Conservation (phyloP, 2,888 invertebrate genomes). For the Brachypalpus laphriformis region DNA sequence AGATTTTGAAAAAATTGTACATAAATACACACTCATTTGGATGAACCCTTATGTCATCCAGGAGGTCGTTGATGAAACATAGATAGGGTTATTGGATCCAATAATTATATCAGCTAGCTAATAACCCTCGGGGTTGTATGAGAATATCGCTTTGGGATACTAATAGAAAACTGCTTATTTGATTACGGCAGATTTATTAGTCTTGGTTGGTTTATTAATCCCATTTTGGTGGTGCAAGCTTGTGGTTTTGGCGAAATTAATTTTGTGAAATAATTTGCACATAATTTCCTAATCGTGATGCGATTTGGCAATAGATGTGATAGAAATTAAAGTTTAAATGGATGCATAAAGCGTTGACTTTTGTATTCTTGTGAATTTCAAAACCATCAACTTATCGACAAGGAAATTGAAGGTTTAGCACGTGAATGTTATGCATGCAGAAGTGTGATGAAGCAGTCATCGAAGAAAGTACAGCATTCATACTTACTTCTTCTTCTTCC, state of each 20-base stretch:
- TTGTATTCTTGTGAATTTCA: neutral
- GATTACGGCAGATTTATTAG: constrained; percentile 4
- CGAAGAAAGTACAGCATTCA: no score
- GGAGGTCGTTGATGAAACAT: neutral
- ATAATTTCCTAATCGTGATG: neutral
- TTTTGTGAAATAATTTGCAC: constrained; percentile 35
- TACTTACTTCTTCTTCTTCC: no score
- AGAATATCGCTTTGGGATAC: constrained; percentile 29
- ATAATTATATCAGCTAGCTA: neutral
- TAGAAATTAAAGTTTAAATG: neutral
- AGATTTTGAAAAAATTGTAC: neutral
- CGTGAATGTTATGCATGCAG: no score
- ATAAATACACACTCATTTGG: neutral
- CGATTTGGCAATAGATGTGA: constrained; percentile 13
- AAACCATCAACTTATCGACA: no score
- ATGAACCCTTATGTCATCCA: constrained; percentile 30
- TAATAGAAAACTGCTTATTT: neutral
- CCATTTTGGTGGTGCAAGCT: constrained; percentile 14
- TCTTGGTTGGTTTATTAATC: neutral
- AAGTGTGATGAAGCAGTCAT: no score
- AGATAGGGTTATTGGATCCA: neutral
- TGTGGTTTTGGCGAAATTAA: constrained; percentile 33
- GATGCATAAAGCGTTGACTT: neutral
- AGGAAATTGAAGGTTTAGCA: no score
- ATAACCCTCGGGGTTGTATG: constrained; percentile 8